Evolutionary conservation across 1,140 invertebrate species (phyloP).

Genomic region (Macrocentrus cingulum): DNA sequence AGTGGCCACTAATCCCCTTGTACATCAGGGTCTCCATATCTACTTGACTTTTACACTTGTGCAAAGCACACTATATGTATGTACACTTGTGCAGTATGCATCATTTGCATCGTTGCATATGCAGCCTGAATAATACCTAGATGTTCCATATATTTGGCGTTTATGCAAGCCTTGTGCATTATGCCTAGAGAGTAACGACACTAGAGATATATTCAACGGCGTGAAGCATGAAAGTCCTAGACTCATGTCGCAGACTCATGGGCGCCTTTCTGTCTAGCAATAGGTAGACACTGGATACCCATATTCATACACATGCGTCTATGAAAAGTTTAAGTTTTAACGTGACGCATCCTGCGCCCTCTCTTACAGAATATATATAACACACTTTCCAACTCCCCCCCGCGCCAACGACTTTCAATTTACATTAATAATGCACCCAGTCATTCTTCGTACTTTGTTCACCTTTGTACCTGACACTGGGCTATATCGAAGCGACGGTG

Average conservation of each 20-base stretch:
- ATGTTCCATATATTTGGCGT: slow-evolving; percentile 9
- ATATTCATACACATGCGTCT: background rate
- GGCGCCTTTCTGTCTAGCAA: background rate
- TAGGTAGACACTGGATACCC: slow-evolving; percentile 1
- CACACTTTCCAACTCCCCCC: too few species aligned
- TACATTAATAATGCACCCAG: slow-evolving; percentile 30
- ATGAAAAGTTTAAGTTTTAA: slow-evolving; percentile 25
- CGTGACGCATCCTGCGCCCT: slow-evolving; percentile 4
- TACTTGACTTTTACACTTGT: background rate
- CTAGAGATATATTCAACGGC: background rate
- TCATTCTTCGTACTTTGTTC: slow-evolving; percentile 24
- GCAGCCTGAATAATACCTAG: slow-evolving; percentile 21
- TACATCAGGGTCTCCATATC: background rate
- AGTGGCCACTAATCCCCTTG: slow-evolving; percentile 10
- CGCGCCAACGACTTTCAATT: slow-evolving; percentile 24
- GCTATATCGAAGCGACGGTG: background rate
- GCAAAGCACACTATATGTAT: too few species aligned
- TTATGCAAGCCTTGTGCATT: slow-evolving; percentile 11
- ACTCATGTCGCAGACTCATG: background rate
- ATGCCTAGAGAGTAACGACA: background rate
- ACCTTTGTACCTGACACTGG: slow-evolving; percentile 9
- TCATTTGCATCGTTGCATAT: slow-evolving; percentile 25
- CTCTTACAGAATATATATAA: too few species aligned
- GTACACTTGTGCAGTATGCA: background rate
- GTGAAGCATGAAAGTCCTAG: background rate